Evolutionary conservation across 2,888 invertebrate genomes (phyloP).

Genomic region (Drosophila putrida): DNA sequence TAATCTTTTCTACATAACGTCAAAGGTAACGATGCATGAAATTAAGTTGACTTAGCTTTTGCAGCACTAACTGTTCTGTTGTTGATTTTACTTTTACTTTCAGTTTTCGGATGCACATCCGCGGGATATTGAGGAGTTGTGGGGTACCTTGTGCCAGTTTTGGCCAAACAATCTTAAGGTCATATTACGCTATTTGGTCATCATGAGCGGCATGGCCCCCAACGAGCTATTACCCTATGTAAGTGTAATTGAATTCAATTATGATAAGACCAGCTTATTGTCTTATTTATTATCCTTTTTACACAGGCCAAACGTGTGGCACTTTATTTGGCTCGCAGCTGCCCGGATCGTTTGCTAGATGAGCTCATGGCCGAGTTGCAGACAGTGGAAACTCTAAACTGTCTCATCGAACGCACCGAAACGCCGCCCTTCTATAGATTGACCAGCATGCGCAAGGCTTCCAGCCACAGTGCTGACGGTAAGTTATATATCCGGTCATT

Average conservation of each 20-base stretch:
- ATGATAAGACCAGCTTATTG: neutral
- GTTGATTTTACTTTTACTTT: conserved; percentile 1
- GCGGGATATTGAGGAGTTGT: conserved; percentile 97
- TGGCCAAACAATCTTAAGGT: conserved; percentile 99
- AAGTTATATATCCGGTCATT: conserved; percentile 20
- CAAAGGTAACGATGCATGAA: conserved; percentile 89
- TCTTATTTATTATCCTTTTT: neutral
- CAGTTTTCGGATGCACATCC: conserved; percentile 98
- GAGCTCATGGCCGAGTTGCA: conserved; percentile 99
- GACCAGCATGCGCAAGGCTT: conserved; percentile 95
- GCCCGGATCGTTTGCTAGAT: conserved; percentile 96
- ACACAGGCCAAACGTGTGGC: conserved; percentile 96
- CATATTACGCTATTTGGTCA: conserved; percentile 97
- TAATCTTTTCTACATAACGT: conserved; percentile 99
- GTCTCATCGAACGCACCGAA: conserved; percentile 98
- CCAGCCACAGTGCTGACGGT: conserved; percentile 91
- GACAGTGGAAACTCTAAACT: conserved; percentile 98
- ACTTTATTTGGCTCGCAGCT: conserved; percentile 95
- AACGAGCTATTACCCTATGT: conserved; percentile 96
- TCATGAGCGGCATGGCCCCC: conserved; percentile 99
- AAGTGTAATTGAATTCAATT: conserved; percentile 86
- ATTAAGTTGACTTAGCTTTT: conserved; percentile 4
- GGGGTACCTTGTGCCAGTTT: conserved; percentile 97
- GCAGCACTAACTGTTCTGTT: neutral
- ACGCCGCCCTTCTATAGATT: conserved; percentile 99